Conservation (phyloP, 2,888 invertebrate genomes). For the Brachypalpus laphriformis region DNA sequence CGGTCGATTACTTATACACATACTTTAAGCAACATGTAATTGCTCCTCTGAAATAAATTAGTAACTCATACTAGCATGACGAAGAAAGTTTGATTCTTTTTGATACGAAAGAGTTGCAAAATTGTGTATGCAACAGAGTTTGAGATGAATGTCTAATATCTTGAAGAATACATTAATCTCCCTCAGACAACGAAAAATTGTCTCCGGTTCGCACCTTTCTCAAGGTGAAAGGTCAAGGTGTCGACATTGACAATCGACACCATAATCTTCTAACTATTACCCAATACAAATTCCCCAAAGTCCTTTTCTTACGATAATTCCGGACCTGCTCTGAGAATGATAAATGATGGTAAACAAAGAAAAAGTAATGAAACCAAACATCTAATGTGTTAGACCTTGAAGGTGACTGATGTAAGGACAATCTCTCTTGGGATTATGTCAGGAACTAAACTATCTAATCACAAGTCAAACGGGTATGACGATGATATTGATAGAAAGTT, state of each 20-base stretch:
- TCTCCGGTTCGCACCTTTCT: not conserved
- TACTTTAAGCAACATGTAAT: not conserved
- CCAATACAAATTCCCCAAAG: constrained; percentile 2
- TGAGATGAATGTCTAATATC: not conserved
- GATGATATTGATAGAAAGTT: not conserved
- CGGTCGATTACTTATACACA: not conserved
- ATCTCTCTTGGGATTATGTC: not conserved
- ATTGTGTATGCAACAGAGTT: not conserved
- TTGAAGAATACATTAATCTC: constrained; percentile 8
- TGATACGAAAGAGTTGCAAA: not conserved
- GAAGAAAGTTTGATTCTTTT: too few species aligned
- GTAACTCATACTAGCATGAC: too few species aligned
- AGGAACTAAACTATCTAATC: not conserved
- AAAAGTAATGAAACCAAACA: constrained; percentile 21
- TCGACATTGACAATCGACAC: constrained; percentile 43
- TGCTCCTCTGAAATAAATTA: too few species aligned
- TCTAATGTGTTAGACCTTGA: not conserved
- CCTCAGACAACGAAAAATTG: not conserved
- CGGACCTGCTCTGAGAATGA: constrained; percentile 24
- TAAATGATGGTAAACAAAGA: constrained; percentile 34
- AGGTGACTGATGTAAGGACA: constrained; percentile 18
- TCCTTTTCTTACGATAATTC: constrained; percentile 5
- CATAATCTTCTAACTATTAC: constrained; percentile 35
- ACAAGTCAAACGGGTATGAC: not conserved
- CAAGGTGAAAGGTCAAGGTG: constrained; percentile 32